Evolutionary conservation across 37 sponge, comb jelly and placozoan species (phyloP).

Genomic region (Chondrilla cf. caribensis): DNA sequence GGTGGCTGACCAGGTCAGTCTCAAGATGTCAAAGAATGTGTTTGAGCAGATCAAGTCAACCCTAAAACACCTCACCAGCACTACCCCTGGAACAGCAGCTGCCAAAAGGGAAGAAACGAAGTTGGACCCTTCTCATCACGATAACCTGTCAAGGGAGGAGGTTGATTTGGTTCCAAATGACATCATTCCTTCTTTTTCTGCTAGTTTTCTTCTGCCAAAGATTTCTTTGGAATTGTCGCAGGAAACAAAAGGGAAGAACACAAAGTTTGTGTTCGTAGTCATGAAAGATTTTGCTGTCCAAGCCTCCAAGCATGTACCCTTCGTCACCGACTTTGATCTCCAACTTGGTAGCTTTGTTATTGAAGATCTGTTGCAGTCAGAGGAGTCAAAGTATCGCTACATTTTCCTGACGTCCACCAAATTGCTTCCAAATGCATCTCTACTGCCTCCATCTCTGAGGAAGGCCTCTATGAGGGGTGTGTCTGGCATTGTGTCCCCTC

Average conservation of each 20-base stretch:
- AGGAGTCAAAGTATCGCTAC: conserved; percentile 72
- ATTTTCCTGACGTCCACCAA: conserved; percentile 69
- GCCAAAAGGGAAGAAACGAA: not conserved
- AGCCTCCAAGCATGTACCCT: conserved; percentile 25
- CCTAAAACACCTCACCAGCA: not conserved
- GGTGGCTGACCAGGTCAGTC: conserved; percentile 29
- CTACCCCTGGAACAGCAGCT: not conserved
- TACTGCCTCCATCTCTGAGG: conserved; percentile 15
- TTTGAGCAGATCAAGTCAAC: conserved; percentile 66
- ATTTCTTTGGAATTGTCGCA: conserved; percentile 63
- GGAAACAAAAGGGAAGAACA: conserved; percentile 27
- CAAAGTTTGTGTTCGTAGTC: conserved; percentile 56
- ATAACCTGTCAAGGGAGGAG: not conserved
- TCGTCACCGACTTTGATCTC: conserved; percentile 49
- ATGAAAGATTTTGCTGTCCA: conserved; percentile 59
- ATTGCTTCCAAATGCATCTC: conserved; percentile 48
- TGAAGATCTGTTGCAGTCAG: conserved; percentile 74
- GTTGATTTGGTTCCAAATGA: not conserved
- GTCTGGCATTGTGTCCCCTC: not conserved
- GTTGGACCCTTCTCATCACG: not conserved
- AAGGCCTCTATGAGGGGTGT: not conserved
- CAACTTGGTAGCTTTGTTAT: conserved; percentile 73
- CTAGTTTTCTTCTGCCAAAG: conserved; percentile 59
- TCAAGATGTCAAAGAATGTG: conserved; percentile 58
- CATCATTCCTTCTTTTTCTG: conserved; percentile 29